phyloP scores from a whole-genome alignment of 2,797 vertebrate genomes.

The Megaceryle alcyon region DNA sequence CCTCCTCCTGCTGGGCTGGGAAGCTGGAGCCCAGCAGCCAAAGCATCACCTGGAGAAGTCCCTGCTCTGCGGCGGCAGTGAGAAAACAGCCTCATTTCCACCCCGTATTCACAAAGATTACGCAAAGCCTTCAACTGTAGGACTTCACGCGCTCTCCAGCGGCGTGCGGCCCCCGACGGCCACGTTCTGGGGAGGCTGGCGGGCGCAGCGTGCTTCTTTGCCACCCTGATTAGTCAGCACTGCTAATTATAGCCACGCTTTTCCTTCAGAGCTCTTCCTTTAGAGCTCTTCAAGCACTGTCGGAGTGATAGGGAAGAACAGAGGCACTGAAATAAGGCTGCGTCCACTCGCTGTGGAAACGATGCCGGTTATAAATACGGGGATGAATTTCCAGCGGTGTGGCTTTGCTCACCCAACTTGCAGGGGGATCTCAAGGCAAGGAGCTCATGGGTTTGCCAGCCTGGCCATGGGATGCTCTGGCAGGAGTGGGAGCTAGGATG shows the following conservation, averaged over 20 bases:
- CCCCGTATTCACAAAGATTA: background rate
- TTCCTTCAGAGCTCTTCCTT: too few relatives aligned
- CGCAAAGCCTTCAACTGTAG: constrained; percentile 19
- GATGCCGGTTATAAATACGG: accelerated
- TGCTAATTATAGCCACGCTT: constrained; percentile 46
- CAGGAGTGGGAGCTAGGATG: background rate
- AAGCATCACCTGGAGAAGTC: background rate
- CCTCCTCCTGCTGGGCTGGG: background rate
- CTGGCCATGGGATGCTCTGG: background rate
- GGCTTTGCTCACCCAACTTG: accelerated
- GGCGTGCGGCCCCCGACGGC: background rate
- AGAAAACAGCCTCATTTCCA: background rate
- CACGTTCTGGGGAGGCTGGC: constrained; percentile 1
- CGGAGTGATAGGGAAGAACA: constrained; percentile 4
- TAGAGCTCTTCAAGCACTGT: background rate
- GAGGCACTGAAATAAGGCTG: background rate
- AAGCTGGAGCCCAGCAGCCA: accelerated
- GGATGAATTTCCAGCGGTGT: background rate
- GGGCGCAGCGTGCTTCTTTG: background rate
- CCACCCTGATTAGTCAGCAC: constrained; percentile 59
- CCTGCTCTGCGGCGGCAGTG: accelerated
- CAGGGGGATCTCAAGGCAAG: background rate
- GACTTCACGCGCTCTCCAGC: background rate
- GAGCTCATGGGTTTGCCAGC: background rate
- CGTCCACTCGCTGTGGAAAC: accelerated